A percentile compares a stretch with the other conserved stretches of the same genome.
These are phyloP conservation scores for Rhinolophus sinicus DNA, from an alignment of 2,113 vertebrate genomes.

Conservation along the genomic window DNA sequence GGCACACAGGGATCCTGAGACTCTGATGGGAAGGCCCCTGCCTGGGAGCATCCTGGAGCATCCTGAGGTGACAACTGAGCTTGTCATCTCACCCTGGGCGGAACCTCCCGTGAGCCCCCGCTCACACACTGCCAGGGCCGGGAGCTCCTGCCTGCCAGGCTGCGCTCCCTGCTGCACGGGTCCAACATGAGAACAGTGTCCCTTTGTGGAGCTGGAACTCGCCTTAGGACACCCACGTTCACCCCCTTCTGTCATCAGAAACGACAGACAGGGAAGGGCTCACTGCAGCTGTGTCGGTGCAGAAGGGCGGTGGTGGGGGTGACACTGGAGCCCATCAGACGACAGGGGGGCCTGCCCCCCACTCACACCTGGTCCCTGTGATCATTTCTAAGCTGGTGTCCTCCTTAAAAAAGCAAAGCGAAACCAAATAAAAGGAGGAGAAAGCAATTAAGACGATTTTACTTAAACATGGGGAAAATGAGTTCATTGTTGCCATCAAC, in stretches of 20 bases:
- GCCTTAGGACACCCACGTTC: accelerated
- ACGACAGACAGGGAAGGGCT: accelerated
- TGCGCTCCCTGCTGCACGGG: background rate
- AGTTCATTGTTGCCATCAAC: background rate
- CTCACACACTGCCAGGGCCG: background rate
- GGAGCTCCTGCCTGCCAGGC: background rate
- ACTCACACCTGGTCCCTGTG: background rate
- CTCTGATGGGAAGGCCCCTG: background rate
- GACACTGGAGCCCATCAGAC: accelerated
- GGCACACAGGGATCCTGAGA: accelerated
- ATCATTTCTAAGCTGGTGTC: background rate
- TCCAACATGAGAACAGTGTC: too few species aligned
- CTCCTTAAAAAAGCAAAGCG: background rate
- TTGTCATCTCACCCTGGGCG: background rate
- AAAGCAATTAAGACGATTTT: background rate
- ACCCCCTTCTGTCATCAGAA: background rate
- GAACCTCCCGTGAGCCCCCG: background rate
- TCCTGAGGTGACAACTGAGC: too few species aligned
- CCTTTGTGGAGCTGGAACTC: accelerated
- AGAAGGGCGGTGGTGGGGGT: background rate
- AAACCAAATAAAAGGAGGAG: background rate
- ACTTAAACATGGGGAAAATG: background rate
- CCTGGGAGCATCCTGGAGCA: accelerated
- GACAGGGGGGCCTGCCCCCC: background rate
- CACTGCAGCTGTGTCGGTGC: too few species aligned